Percentiles rank a stretch among this genome's conserved stretches.
Conservation (phyloP, 2,797 vertebrate species). For the Erethizon dorsatum region DNA sequence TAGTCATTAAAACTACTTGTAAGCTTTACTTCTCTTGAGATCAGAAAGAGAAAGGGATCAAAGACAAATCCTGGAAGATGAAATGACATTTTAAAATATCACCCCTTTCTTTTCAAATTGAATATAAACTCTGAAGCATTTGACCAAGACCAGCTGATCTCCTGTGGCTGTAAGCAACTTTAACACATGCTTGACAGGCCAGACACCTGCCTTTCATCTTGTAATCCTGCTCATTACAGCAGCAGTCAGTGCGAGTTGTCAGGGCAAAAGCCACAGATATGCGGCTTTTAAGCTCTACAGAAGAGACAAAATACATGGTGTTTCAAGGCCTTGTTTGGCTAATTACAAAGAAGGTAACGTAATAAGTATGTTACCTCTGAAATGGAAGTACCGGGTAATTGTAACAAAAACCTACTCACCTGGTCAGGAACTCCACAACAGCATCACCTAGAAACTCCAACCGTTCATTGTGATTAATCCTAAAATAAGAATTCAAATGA, state of each 20-base stretch:
- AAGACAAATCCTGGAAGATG: constrained; percentile 86
- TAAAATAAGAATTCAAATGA: constrained; percentile 85
- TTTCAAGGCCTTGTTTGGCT: constrained; percentile 53
- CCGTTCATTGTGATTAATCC: constrained; percentile 99
- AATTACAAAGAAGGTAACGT: constrained; percentile 58
- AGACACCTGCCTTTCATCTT: constrained; percentile 85
- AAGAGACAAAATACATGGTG: background rate
- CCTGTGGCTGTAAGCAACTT: constrained; percentile 80
- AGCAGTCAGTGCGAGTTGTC: constrained; percentile 73
- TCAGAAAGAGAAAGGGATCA: constrained; percentile 84
- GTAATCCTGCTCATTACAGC: constrained; percentile 81
- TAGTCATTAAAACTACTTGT: constrained; percentile 80
- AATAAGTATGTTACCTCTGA: constrained; percentile 15
- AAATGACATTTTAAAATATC: constrained; percentile 88
- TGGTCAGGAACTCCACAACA: constrained; percentile 99
- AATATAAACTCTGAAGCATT: constrained; percentile 82
- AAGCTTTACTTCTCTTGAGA: constrained; percentile 84
- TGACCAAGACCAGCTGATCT: constrained; percentile 82
- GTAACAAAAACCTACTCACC: constrained; percentile 90
- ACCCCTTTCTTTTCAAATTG: constrained; percentile 82
- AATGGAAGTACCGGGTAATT: constrained; percentile 28
- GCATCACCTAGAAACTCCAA: constrained; percentile 99
- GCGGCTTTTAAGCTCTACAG: constrained; percentile 64
- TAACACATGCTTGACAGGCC: constrained; percentile 83
- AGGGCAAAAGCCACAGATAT: constrained; percentile 67